Percentiles rank a stretch among this genome's conserved stretches.
Evolutionary conservation across 2,888 invertebrate species (phyloP).

Genomic region (Macrophya annulata): DNA sequence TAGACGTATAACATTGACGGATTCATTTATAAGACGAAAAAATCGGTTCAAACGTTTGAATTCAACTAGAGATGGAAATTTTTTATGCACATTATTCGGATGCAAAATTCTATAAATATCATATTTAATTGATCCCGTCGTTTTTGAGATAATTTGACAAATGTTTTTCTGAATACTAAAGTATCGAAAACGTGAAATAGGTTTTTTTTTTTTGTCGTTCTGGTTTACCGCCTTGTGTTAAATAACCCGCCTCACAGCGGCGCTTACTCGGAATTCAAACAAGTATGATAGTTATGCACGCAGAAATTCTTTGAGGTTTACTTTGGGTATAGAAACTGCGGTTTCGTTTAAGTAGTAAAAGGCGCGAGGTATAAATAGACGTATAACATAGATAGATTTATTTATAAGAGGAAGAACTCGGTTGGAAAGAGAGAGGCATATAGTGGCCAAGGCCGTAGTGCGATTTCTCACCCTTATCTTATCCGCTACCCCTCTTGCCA

Average conservation of each 20-base stretch:
- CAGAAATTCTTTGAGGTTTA: neutral
- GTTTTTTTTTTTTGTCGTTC: too few species aligned
- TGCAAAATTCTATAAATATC: too few species aligned
- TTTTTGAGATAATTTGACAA: too few species aligned
- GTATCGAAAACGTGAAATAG: too few species aligned
- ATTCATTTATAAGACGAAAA: conserved; percentile 9
- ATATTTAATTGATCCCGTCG: too few species aligned
- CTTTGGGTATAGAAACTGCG: neutral
- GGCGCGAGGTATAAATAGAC: conserved; percentile 14
- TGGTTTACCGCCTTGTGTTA: neutral
- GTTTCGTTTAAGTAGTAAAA: conserved; percentile 14
- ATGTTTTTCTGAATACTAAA: too few species aligned
- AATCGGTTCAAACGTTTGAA: neutral
- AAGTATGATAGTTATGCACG: conserved; percentile 9
- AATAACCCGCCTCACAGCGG: neutral
- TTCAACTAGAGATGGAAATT: too few species aligned
- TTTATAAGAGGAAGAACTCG: conserved; percentile 2
- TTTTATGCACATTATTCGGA: too few species aligned
- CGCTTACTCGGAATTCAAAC: neutral
- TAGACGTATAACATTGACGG: neutral
- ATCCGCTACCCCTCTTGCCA: conserved; percentile 66
- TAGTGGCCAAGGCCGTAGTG: conserved; percentile 70
- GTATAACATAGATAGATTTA: conserved; percentile 2
- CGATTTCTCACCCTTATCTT: conserved; percentile 78
- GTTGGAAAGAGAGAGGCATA: neutral